Evolutionary conservation across 1,140 invertebrate species (phyloP).

Genomic region (Maconellicoccus hirsutus): DNA sequence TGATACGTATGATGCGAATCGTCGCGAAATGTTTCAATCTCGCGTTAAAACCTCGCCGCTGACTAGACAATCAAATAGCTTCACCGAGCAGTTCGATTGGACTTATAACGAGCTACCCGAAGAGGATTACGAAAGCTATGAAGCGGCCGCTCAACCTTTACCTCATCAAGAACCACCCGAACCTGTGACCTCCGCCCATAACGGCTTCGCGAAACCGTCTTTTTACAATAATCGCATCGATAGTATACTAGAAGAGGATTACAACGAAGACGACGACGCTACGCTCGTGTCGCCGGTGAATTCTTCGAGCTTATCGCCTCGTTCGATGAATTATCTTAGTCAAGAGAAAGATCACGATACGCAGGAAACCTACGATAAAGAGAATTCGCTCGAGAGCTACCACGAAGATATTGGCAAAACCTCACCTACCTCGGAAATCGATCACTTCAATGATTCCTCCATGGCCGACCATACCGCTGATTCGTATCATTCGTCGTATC

Average conservation of each 20-base stretch:
- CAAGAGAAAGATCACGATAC: neutral
- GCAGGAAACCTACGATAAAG: neutral
- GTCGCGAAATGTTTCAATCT: neutral
- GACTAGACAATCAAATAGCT: neutral
- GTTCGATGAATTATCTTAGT: conserved; percentile 8
- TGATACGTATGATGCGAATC: neutral
- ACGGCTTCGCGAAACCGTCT: neutral
- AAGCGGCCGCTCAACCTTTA: neutral
- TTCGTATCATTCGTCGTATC: conserved; percentile 2
- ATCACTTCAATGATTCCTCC: neutral
- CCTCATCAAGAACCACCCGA: neutral
- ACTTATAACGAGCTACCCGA: neutral
- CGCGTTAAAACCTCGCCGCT: neutral
- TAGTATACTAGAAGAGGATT: neutral
- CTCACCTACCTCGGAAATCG: neutral
- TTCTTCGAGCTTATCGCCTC: conserved; percentile 13
- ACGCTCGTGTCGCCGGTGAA: conserved; percentile 3
- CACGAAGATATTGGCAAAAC: neutral
- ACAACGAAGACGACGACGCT: conserved; percentile 10
- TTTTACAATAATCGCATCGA: neutral
- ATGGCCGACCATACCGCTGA: neutral
- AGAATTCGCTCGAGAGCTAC: neutral
- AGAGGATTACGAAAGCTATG: neutral
- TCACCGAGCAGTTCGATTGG: conserved; percentile 1
- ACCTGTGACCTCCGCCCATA: neutral